phyloP scores from a whole-genome alignment of 1,140 invertebrate genomes.

The Myzus persicae region DNA sequence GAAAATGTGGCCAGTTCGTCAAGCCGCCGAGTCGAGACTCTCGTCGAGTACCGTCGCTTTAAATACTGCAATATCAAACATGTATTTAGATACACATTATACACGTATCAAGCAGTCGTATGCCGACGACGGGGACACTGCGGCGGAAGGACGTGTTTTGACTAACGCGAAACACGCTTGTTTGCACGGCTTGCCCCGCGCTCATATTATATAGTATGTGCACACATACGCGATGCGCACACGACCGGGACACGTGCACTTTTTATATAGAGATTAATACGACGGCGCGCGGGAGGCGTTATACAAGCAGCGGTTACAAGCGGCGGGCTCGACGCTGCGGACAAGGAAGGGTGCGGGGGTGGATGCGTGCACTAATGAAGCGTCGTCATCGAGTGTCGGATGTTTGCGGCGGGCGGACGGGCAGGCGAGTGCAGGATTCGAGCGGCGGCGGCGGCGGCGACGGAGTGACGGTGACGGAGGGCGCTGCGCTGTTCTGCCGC shows the following conservation, averaged over 20 bases:
- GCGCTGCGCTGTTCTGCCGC: neutral
- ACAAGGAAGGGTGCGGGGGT: neutral
- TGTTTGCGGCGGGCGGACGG: conserved; percentile 20
- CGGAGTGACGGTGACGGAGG: neutral
- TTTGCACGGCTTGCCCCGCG: neutral
- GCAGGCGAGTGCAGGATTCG: neutral
- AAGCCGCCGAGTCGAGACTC: no score
- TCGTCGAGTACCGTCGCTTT: no score
- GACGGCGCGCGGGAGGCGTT: neutral
- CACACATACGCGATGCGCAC: neutral
- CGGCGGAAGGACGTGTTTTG: conserved; percentile 14
- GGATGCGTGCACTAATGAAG: conserved; percentile 51
- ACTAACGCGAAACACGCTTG: neutral
- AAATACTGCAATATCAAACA: no score
- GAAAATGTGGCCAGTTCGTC: no score
- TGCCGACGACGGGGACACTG: neutral
- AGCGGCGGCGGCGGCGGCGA: neutral
- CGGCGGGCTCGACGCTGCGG: neutral
- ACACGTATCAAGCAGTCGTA: no score
- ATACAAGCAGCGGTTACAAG: conserved; percentile 39
- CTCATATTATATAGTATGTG: neutral
- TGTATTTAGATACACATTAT: no score
- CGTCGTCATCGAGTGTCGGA: conserved; percentile 58
- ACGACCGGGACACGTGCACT: conserved; percentile 50
- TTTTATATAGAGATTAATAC: conserved; percentile 47